These are phyloP conservation scores for Zosterops pallidus DNA, from an alignment of 2,113 vertebrate genomes.

Conservation along the genomic window DNA sequence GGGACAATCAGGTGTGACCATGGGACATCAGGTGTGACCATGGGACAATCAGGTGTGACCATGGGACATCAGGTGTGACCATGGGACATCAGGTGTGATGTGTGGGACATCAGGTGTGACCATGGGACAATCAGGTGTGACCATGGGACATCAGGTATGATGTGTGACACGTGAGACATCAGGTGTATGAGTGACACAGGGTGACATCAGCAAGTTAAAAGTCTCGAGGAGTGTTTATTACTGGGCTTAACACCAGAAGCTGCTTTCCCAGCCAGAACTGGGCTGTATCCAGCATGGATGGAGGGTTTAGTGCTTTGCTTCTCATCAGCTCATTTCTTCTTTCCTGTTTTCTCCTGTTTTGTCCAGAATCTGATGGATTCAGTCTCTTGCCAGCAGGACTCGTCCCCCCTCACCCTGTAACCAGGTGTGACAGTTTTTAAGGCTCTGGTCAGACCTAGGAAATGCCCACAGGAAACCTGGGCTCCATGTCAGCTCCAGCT, in stretches of 20 bases:
- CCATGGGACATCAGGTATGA: neutral
- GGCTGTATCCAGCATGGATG: neutral
- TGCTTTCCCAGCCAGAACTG: neutral
- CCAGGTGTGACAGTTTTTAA: neutral
- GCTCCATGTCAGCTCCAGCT: neutral
- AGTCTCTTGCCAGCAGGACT: neutral
- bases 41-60: neutral
- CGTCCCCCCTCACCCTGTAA: rapidly evolving
- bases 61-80: neutral
- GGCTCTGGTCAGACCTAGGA: neutral
- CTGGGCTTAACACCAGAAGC: neutral
- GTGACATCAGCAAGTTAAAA: neutral
- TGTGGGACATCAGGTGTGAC: neutral
- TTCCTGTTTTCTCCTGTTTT: neutral
- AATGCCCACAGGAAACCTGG: neutral
- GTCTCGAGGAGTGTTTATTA: neutral
- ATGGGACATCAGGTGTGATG: neutral
- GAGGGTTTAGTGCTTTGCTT: neutral
- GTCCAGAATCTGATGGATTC: neutral
- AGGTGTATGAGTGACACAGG: neutral
- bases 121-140: neutral
- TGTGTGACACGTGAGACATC: neutral
- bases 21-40: neutral
- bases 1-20: neutral
- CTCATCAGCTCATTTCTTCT: neutral